Evolutionary conservation across 2,797 vertebrate genomes (phyloP).

Genomic region (Sebastes variabilis): DNA sequence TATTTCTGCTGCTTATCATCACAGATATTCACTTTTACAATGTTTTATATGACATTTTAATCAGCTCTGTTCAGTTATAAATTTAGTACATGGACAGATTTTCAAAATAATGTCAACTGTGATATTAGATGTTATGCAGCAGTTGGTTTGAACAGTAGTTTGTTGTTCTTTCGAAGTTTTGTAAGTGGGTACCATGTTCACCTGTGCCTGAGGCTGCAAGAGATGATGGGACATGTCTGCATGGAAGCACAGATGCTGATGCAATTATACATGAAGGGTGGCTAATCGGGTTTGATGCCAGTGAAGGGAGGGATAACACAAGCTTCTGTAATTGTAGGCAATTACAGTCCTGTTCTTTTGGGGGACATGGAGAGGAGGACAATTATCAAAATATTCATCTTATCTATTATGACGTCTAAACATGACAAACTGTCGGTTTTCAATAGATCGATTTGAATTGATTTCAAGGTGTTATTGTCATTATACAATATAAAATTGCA

Average conservation of each 20-base stretch:
- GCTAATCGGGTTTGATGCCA: conserved; percentile 53
- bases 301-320: conserved; percentile 37
- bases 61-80: conserved; percentile 9
- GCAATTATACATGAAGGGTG: conserved; percentile 58
- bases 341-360: conserved; percentile 35
- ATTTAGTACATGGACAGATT: neutral
- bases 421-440: neutral
- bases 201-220: conserved; percentile 47
- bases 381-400: neutral
- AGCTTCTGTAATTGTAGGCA: conserved; percentile 43
- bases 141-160: neutral
- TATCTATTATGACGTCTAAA: neutral
- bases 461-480: neutral
- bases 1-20: conserved; percentile 32
- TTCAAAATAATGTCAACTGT: conserved; percentile 22
- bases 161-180: conserved; percentile 24
- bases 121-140: neutral
- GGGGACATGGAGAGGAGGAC: conserved; percentile 4
- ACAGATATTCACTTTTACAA: conserved; percentile 57
- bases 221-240: conserved; percentile 70
- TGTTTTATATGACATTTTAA: neutral
- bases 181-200: conserved; percentile 23
- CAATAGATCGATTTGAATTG: neutral
- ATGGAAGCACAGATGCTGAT: conserved; percentile 50
- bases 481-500: neutral